Evolutionary conservation across 2,888 invertebrate species (phyloP).

Genomic region (Smittia aterrima): DNA sequence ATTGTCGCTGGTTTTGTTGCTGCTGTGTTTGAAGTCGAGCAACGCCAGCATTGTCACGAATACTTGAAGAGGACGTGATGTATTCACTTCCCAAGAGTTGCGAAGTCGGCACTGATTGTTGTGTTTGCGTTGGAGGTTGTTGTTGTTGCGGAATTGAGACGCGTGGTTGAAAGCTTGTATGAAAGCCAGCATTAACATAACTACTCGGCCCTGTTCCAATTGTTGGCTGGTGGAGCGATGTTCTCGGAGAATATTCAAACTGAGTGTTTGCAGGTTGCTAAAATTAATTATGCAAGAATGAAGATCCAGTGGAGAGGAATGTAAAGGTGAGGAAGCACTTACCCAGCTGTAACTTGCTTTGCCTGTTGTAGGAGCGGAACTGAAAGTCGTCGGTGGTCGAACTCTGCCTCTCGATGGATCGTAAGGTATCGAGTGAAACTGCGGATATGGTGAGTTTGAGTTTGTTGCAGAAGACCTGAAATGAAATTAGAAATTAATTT

Average conservation of each 20-base stretch:
- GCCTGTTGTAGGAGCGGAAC: slow-evolving; percentile 14
- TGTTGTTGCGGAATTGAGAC: slow-evolving; percentile 31
- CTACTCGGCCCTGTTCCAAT: slow-evolving; percentile 13
- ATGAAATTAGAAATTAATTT: not conserved
- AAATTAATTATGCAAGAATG: not conserved
- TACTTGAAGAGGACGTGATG: slow-evolving; percentile 18
- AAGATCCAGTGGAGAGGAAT: too few relatives aligned
- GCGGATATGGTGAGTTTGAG: slow-evolving; percentile 34
- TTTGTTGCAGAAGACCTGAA: slow-evolving; percentile 33
- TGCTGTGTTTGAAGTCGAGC: slow-evolving; percentile 35
- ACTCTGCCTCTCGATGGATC: slow-evolving; percentile 33
- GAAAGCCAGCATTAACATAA: slow-evolving; percentile 31
- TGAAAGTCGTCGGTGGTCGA: slow-evolving; percentile 25
- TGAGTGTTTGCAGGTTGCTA: slow-evolving; percentile 18
- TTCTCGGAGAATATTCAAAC: slow-evolving; percentile 32
- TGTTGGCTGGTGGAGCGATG: slow-evolving; percentile 34
- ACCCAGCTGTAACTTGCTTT: slow-evolving; percentile 34
- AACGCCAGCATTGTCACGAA: slow-evolving; percentile 10
- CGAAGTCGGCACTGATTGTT: slow-evolving; percentile 17
- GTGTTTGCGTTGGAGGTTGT: slow-evolving; percentile 25
- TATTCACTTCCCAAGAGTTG: slow-evolving; percentile 21
- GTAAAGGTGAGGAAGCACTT: too few relatives aligned
- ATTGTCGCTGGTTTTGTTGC: slow-evolving; percentile 53
- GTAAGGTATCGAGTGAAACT: slow-evolving; percentile 26
- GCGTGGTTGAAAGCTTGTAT: slow-evolving; percentile 29